These are phyloP conservation scores for Sialis fuliginosa DNA, from an alignment of 2,888 invertebrate species.

Conservation along the genomic window DNA sequence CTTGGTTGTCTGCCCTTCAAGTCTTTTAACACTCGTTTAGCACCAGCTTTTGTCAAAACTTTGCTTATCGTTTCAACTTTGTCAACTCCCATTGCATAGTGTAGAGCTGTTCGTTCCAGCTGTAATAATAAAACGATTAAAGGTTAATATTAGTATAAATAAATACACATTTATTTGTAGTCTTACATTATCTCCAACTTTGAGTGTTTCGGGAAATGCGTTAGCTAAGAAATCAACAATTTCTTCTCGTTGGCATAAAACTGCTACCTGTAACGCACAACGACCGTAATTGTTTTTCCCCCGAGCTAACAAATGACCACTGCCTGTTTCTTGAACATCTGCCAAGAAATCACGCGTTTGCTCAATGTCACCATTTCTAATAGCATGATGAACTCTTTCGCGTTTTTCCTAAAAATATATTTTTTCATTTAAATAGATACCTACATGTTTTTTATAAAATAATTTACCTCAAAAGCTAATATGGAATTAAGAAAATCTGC, in stretches of 20 bases:
- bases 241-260: conserved; percentile 65
- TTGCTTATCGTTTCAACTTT: conserved; percentile 66
- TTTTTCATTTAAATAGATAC: too few species aligned
- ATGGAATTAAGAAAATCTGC: conserved; percentile 52
- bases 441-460: neutral
- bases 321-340: conserved; percentile 30
- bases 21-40: conserved; percentile 68
- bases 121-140: conserved; percentile 22
- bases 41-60: conserved; percentile 66
- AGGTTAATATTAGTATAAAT: too few species aligned
- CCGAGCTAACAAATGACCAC: conserved; percentile 33
- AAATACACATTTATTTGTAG: neutral
- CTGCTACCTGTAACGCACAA: conserved; percentile 71
- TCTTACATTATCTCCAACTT: conserved; percentile 71
- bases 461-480: conserved; percentile 52
- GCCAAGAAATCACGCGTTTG: conserved; percentile 37
- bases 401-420: conserved; percentile 42
- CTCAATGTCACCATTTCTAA: conserved; percentile 42
- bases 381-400: conserved; percentile 57
- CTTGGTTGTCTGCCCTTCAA: conserved; percentile 77
- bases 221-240: conserved; percentile 61
- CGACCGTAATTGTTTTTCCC: conserved; percentile 55
- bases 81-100: conserved; percentile 81
- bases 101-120: conserved; percentile 75
- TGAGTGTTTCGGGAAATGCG: conserved; percentile 52